These are phyloP conservation scores for Netelia fuscicornis DNA, from an alignment of 2,888 invertebrate genomes.

Conservation along the genomic window DNA sequence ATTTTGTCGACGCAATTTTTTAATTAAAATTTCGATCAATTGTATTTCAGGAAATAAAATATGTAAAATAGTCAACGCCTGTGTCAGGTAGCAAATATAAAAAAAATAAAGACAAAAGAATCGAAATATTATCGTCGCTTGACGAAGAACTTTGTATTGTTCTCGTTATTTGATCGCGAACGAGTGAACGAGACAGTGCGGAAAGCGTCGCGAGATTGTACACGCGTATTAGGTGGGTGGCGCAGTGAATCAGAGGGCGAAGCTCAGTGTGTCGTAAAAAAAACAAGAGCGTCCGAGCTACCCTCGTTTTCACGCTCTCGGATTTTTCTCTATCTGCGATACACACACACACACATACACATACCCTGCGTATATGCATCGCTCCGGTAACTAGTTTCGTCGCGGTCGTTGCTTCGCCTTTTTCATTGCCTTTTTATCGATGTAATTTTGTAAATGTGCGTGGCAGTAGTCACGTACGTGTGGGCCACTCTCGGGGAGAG, in stretches of 20 bases:
- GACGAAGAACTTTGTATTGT: background rate
- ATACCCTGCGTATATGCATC: constrained; percentile 6
- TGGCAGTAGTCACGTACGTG: constrained; percentile 36
- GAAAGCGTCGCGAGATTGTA: background rate
- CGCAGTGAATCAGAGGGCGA: constrained; percentile 57
- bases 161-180: constrained; percentile 31
- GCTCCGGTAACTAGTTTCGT: constrained; percentile 67
- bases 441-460: constrained; percentile 77
- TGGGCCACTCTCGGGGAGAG: constrained; percentile 65
- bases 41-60: background rate
- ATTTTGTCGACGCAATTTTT: background rate
- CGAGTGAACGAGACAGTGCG: background rate
- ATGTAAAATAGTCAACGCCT: background rate
- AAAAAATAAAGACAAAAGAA: background rate
- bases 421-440: constrained; percentile 77
- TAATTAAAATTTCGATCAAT: background rate
- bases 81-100: too few species aligned
- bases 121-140: background rate
- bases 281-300: constrained; percentile 36
- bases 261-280: constrained; percentile 60
- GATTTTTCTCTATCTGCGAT: constrained; percentile 44
- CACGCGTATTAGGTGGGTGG: constrained; percentile 1
- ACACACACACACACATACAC: background rate
- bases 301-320: constrained; percentile 63
- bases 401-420: constrained; percentile 55